phyloP scores from a whole-genome alignment of 2,113 vertebrate species.

The Struthio camelus region DNA sequence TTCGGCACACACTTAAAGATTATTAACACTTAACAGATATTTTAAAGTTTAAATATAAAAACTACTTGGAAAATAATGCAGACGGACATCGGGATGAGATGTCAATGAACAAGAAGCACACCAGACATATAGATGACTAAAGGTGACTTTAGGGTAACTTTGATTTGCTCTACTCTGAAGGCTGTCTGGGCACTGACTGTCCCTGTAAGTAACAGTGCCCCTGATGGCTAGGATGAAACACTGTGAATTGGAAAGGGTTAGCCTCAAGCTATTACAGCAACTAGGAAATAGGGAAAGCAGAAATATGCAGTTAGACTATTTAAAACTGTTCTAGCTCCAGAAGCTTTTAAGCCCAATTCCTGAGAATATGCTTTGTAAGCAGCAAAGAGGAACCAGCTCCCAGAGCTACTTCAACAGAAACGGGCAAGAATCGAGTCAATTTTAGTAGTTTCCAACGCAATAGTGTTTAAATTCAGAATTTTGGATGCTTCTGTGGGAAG shows the following conservation, averaged over 20 bases:
- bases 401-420: background rate
- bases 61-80: background rate
- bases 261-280: background rate
- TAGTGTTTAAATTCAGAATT: conserved; percentile 1
- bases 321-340: background rate
- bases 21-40: background rate
- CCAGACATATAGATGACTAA: background rate
- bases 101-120: background rate
- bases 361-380: background rate
- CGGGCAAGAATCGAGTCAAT: background rate
- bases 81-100: fast-evolving
- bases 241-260: background rate
- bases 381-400: background rate
- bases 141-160: background rate
- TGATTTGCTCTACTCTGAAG: background rate
- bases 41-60: background rate
- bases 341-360: background rate
- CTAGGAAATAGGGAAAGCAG: background rate
- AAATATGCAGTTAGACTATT: background rate
- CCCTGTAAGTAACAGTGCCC: background rate
- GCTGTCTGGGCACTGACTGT: background rate
- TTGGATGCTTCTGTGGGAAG: background rate
- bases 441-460: background rate
- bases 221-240: background rate
- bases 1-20: background rate